Base-by-base conservation (phyloP, 2,888 invertebrate species). In the Cosmia pyralina region DNA sequence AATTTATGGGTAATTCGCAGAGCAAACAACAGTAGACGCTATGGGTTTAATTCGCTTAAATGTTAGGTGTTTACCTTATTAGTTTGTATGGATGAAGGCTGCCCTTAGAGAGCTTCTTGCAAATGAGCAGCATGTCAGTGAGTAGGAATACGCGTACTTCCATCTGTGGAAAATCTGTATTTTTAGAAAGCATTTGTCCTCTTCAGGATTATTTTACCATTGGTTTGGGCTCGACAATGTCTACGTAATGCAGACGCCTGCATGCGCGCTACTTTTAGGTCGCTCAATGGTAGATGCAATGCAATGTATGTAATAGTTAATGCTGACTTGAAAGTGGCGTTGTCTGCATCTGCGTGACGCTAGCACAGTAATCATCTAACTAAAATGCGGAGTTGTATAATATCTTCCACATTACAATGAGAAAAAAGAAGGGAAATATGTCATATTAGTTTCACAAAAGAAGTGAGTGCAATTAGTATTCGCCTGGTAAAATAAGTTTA, bases 91-190 rank as follows among this genome's bases (percentile, higher is more conserved):
- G 83, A 60, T 79, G 79, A 3, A 62, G 15, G 46, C 82, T 84
- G 48, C 91, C 91, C 77, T 93, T 94, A 5, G 90, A 86, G 4
- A 88, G 96, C 75, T 97, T 97, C 91, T 99, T 99, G 93, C 99
- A 99, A 65, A 99, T 97, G 66, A 99, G 96, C 75, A 99, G 94
- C 97, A 99, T 98, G 92, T 99, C 99, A 28, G 99, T 99, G 88
- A 99, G 97, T 17, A 99, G 96, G 88, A 98, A 97, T 86, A 98
- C 98, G 88, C 98, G 98, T 5, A 98, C 98, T 90, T 99, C 99
- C 93, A 97, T 97, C 98, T 98, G 95, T 46, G 92, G 92, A 73
- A 85, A 53, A 73, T 53, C 53, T 50, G 7, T 55, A 57, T 50
- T 13, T 60, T 75, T 34, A 79, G 22, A 38, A 41, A 74, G n/a